Evolutionary conservation across 1,140 invertebrate species (phyloP), one percentile per base, ranked within the genome.

Genomic region (Drosophila suzukii): DNA sequence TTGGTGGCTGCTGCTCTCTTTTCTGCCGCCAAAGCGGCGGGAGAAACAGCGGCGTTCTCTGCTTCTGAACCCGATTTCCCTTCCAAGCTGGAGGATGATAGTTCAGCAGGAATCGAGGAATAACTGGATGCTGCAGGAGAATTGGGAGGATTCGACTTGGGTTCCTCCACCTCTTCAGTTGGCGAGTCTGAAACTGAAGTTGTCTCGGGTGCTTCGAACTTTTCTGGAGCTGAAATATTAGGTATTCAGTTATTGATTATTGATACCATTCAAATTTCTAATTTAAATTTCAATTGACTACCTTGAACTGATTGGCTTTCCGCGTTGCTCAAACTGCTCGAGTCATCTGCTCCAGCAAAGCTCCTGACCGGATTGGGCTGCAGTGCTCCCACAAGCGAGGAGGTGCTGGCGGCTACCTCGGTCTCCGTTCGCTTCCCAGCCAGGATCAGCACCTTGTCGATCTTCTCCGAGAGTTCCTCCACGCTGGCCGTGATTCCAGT

Each of bases 401-500:
- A n/a, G 43, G 8, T 41, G 24, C 53, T 54, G 78, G 53, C 61
- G 77, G 91, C 6, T 91, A 76, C 17, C 90, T 67, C 57, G 62
- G 92, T 11, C 54, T 75, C 41, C 66, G 90, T 20, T 85, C 83
- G 59, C 81, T 86, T 81, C 34, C 91, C 86, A 2, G 82, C 56
- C 43, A 82, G 30, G 8, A 74, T 30, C 36, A 95, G 65, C 13
- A 94, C 89, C 24, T 86, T 90, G 68, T 94, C 93, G 62, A 96
- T 94, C 81, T 94, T 94, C 6, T 81, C 74, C 3, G 83, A 81
- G 47, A 95, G 79, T 51, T 94, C 93, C 24, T 92, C 80, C 0
- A 93, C 81, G 63, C 76, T 75, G 4, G 93, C 91, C 27, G 93
- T 84, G 7, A 91, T 93, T 12, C 95, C 96, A 39, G 94, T 95